Conservation (phyloP, 2,113 vertebrate species). For the Bubo blakistoni region DNA sequence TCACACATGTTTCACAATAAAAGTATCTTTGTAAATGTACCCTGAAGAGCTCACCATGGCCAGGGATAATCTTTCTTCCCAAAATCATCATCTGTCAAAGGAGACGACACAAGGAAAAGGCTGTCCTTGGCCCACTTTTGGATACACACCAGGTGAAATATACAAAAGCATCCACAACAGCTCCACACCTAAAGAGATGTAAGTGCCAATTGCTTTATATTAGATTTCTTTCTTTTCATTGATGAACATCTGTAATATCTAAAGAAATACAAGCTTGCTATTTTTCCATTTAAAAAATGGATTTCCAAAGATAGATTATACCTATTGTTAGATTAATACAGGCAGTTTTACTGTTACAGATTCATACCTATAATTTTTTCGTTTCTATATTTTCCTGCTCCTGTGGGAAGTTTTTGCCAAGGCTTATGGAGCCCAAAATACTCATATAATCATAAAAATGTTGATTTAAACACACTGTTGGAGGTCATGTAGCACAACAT, state of each 20-base stretch:
- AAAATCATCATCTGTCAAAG: constrained; percentile 88
- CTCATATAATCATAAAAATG: not conserved
- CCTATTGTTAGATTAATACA: not conserved
- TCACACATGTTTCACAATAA: not conserved
- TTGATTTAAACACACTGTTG: not conserved
- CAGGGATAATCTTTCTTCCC: constrained; percentile 90
- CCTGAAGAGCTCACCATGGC: constrained; percentile 84
- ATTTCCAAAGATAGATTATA: not conserved
- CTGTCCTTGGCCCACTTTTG: constrained; percentile 97
- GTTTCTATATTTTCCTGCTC: not conserved
- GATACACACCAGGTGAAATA: constrained; percentile 95
- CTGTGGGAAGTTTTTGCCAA: not conserved
- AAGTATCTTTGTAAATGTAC: not conserved
- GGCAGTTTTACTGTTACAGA: not conserved
- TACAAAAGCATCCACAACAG: constrained; percentile 90
- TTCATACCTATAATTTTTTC: not conserved
- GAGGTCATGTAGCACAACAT: not conserved
- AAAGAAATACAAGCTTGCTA: not conserved
- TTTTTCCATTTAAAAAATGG: not conserved
- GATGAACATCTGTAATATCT: not conserved
- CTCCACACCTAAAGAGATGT: constrained; percentile 87
- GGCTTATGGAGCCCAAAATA: not conserved
- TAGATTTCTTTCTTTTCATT: not conserved
- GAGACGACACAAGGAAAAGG: constrained; percentile 88
- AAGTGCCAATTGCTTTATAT: not conserved